phyloP scores from a whole-genome alignment of 2,888 invertebrate genomes.

The Aphodius sticticus region DNA sequence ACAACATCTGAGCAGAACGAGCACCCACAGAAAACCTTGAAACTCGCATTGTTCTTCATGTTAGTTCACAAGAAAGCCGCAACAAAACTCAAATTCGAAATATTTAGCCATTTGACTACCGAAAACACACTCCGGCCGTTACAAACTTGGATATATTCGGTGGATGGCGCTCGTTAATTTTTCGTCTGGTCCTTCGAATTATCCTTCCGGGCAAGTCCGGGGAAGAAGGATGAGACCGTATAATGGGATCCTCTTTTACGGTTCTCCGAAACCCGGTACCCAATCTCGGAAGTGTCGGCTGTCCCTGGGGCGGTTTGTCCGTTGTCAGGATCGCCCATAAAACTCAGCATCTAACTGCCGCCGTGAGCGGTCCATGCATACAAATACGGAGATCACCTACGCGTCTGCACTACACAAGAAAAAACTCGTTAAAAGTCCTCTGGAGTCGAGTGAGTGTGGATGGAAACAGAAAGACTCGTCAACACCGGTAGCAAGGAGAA shows the following conservation, averaged over 20 bases:
- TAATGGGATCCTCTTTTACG: conserved; percentile 27
- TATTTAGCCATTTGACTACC: too few relatives aligned
- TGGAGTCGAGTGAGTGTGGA: conserved; percentile 40
- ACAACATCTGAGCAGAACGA: too few relatives aligned
- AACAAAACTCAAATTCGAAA: too few relatives aligned
- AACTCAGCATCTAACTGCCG: conserved; percentile 51
- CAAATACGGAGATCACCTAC: conserved; percentile 53
- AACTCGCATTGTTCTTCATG: too few relatives aligned
- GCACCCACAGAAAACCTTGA: too few relatives aligned
- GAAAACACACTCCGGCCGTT: too few relatives aligned
- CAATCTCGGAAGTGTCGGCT: conserved; percentile 38
- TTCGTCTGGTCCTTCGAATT: not conserved
- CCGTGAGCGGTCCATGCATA: conserved; percentile 56
- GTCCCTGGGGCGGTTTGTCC: conserved; percentile 41
- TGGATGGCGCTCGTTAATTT: not conserved
- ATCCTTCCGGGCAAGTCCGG: not conserved
- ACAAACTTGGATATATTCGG: too few relatives aligned
- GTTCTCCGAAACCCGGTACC: conserved; percentile 33
- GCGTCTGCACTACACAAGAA: conserved; percentile 16
- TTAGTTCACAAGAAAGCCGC: too few relatives aligned
- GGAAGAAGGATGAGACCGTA: not conserved
- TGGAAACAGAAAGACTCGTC: conserved; percentile 24
- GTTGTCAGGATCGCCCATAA: conserved; percentile 47
- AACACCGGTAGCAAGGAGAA: conserved; percentile 36
- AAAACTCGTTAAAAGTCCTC: conserved; percentile 40